Conservation (phyloP, 2,113 vertebrate species). For the Actenoides lindsayi region DNA sequence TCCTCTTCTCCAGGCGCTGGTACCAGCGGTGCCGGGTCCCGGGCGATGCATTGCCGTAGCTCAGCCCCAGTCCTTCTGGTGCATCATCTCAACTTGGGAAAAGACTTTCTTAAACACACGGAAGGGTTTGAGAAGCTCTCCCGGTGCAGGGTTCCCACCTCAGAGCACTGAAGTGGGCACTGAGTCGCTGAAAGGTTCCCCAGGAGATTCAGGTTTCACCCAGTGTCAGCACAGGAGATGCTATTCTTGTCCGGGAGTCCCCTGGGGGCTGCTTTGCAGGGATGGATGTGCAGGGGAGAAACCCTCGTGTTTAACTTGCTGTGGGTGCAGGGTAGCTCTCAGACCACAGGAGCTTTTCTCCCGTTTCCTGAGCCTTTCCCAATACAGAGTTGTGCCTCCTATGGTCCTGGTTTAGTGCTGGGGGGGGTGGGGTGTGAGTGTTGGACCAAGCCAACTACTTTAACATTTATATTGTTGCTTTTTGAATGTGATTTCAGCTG, state of each 20-base stretch:
- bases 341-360: not conserved
- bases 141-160: accelerated
- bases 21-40: accelerated
- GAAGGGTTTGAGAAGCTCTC: accelerated
- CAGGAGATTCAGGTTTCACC: accelerated
- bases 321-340: not conserved
- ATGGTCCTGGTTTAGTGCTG: not conserved
- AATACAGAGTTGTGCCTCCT: not conserved
- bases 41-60: not conserved
- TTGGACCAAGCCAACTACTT: not conserved
- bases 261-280: not conserved
- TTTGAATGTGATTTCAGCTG: not conserved
- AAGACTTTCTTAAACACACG: accelerated
- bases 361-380: not conserved
- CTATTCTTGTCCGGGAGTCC: accelerated
- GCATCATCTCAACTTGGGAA: not conserved
- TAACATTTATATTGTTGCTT: not conserved
- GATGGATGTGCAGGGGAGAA: not conserved
- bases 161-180: accelerated
- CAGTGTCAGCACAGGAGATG: not conserved
- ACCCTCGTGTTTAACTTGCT: accelerated
- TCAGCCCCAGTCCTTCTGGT: accelerated
- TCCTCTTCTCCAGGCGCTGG: not conserved
- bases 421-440: not conserved
- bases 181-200: accelerated